phyloP scores from a whole-genome alignment of 2,797 vertebrate species.

The Parauchenoglanis punctatus region DNA sequence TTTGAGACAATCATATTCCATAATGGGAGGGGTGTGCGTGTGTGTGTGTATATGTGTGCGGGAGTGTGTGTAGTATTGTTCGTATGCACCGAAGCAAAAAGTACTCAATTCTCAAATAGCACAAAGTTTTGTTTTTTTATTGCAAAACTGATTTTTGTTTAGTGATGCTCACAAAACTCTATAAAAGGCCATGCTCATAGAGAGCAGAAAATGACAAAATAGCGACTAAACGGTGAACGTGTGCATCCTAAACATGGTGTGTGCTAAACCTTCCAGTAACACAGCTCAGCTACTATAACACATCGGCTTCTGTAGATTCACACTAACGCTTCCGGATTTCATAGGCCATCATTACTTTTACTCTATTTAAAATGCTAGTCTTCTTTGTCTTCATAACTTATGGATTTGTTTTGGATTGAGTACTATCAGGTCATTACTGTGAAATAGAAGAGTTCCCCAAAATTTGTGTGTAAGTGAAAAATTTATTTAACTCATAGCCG shows the following conservation, averaged over 20 bases:
- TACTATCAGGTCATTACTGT: neutral
- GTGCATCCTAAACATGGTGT: neutral
- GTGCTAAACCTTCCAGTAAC: neutral
- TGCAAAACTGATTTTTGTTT: neutral
- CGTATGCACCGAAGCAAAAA: constrained; percentile 22
- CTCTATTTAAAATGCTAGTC: neutral
- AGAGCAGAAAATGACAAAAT: neutral
- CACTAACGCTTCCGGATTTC: neutral
- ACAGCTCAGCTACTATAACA: neutral
- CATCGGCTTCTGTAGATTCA: neutral
- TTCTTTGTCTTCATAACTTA: neutral
- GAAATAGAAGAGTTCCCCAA: too few species aligned
- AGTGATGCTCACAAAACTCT: neutral
- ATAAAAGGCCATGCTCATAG: neutral
- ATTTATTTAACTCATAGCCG: neutral
- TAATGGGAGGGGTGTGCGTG: constrained; percentile 49
- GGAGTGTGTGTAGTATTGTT: constrained; percentile 23
- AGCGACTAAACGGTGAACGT: neutral
- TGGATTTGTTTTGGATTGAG: neutral
- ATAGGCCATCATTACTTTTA: neutral
- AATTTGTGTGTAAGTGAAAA: neutral
- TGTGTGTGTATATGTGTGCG: constrained; percentile 27
- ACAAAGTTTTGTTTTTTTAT: constrained; percentile 30
- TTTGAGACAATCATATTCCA: constrained; percentile 58
- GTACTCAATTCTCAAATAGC: constrained; percentile 41